A percentile compares a stretch with the other conserved stretches of the same genome.
phyloP scores from a whole-genome alignment of 2,888 invertebrate species.

The Coremacera marginata region DNA sequence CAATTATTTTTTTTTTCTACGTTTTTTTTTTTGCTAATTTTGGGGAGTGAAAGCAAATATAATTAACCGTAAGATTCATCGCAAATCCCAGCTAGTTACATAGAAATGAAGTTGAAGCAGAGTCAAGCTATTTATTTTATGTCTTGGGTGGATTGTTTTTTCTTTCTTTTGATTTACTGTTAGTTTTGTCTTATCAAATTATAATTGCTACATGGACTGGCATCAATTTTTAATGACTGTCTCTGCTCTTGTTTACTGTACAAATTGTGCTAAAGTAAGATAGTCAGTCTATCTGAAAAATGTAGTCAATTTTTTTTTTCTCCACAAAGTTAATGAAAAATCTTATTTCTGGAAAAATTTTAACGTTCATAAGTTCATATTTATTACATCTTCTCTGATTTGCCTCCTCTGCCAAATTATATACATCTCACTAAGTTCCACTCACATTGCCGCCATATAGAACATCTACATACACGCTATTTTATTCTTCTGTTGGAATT shows the following conservation, averaged over 20 bases:
- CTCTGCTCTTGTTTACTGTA: neutral
- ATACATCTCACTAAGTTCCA: neutral
- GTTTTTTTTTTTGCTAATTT: neutral
- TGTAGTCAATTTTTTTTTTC: neutral
- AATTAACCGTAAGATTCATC: neutral
- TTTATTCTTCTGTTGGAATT: neutral
- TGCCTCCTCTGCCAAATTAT: neutral
- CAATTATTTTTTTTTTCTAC: neutral
- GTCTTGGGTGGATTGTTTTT: too few relatives aligned
- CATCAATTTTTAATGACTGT: neutral
- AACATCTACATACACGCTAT: neutral
- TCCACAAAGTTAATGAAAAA: slow-evolving; percentile 32
- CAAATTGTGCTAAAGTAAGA: neutral
- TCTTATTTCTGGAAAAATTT: slow-evolving; percentile 34
- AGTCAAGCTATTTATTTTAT: too few relatives aligned
- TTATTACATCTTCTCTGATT: neutral
- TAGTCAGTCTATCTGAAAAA: neutral
- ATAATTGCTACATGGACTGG: neutral
- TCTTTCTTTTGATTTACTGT: too few relatives aligned
- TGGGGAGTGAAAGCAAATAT: neutral
- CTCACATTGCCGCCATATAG: neutral
- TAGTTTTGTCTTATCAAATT: neutral
- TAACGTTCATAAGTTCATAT: neutral
- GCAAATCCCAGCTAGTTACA: too few relatives aligned
- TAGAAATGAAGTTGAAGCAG: too few relatives aligned